Percentiles rank a stretch among this genome's conserved stretches.
These are phyloP conservation scores for Xenopus laevis DNA, from an alignment of 2,113 vertebrate genomes.

Conservation along the genomic window DNA sequence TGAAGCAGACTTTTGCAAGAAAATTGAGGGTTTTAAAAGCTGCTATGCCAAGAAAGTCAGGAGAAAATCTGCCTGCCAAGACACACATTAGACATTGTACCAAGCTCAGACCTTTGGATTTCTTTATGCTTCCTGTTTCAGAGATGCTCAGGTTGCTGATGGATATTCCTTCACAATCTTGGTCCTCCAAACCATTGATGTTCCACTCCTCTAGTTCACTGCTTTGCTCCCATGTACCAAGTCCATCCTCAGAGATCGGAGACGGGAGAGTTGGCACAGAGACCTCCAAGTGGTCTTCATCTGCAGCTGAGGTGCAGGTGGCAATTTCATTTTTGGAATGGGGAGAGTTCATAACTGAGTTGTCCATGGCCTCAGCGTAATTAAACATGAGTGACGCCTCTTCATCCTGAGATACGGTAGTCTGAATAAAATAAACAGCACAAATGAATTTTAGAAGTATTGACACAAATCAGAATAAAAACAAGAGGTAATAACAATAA, in stretches of 20 bases:
- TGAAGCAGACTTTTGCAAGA: background rate
- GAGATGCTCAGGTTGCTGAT: slow-evolving; percentile 80
- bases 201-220: slow-evolving; percentile 62
- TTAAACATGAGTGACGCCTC: slow-evolving; percentile 83
- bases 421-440: slow-evolving; percentile 48
- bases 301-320: slow-evolving; percentile 27
- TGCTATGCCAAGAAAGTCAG: background rate
- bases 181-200: slow-evolving; percentile 62
- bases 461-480: too few relatives aligned
- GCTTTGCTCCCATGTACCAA: slow-evolving; percentile 56
- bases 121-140: slow-evolving; percentile 76
- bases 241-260: slow-evolving; percentile 42
- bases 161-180: slow-evolving; percentile 73
- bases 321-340: slow-evolving; percentile 45
- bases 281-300: slow-evolving; percentile 14
- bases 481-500: too few relatives aligned
- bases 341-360: slow-evolving; percentile 61
- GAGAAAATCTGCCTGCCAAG: background rate
- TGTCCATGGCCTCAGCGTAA: slow-evolving; percentile 87
- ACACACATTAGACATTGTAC: too few relatives aligned
- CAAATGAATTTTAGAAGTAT: too few relatives aligned
- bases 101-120: slow-evolving; percentile 77
- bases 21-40: too few relatives aligned
- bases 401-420: slow-evolving; percentile 80
- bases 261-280: slow-evolving; percentile 37